These are phyloP conservation scores for Hemaris fuciformis DNA, from an alignment of 2,888 invertebrate species.

Conservation along the genomic window DNA sequence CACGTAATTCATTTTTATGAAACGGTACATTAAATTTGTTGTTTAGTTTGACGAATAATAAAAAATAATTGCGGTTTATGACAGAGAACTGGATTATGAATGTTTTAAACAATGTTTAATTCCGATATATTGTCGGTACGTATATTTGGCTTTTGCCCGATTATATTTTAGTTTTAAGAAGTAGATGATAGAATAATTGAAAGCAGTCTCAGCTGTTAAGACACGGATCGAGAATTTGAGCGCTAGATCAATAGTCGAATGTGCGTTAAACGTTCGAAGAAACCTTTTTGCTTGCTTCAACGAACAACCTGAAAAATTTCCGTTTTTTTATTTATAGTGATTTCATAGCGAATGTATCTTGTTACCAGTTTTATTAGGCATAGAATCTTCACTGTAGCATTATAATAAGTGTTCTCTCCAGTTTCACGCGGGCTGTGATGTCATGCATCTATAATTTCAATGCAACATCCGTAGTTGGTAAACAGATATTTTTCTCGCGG, in stretches of 20 bases:
- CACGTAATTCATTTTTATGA: constrained; percentile 26
- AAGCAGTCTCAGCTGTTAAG: too few species aligned
- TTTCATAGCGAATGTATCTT: too few species aligned
- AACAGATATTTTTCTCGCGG: constrained; percentile 52
- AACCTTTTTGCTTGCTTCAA: too few species aligned
- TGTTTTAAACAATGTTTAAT: too few species aligned
- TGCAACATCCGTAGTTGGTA: constrained; percentile 58
- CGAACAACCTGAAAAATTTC: too few species aligned
- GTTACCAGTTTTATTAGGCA: not conserved
- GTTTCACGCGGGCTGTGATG: not conserved
- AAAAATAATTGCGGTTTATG: constrained; percentile 29
- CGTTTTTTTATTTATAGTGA: too few species aligned
- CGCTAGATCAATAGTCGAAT: too few species aligned
- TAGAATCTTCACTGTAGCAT: not conserved
- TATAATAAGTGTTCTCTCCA: not conserved
- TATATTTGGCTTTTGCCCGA: too few species aligned
- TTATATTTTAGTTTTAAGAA: too few species aligned
- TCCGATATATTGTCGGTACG: not conserved
- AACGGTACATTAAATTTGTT: constrained; percentile 34
- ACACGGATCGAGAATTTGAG: too few species aligned
- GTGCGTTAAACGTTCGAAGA: too few species aligned
- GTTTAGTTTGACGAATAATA: constrained; percentile 10
- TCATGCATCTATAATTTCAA: constrained; percentile 4
- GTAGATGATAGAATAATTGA: too few species aligned
- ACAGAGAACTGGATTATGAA: not conserved